phyloP scores from a whole-genome alignment of 2,797 vertebrate species.

The Sebastes dallii region DNA sequence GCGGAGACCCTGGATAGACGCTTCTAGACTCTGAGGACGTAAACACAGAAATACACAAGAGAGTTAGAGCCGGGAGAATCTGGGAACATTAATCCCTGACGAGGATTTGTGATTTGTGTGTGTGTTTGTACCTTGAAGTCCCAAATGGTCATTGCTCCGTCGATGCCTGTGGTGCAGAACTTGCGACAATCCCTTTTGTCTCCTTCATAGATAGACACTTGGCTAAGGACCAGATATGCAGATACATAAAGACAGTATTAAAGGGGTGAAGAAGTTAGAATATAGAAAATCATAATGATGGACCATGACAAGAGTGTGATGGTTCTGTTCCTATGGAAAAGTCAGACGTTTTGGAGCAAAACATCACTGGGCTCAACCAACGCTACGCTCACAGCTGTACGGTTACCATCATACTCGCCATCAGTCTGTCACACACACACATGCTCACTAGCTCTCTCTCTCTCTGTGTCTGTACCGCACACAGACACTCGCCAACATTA shows the following conservation, averaged over 20 bases:
- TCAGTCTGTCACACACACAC: too few relatives aligned
- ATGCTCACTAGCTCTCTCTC: too few relatives aligned
- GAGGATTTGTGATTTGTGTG: not conserved
- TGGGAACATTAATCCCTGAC: not conserved
- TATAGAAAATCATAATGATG: not conserved
- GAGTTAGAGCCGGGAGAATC: not conserved
- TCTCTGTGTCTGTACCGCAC: too few relatives aligned
- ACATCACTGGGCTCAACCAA: not conserved
- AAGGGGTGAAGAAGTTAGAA: not conserved
- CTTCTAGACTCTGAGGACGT: slow-evolving; percentile 92
- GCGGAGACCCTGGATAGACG: slow-evolving; percentile 95
- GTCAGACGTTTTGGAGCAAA: not conserved
- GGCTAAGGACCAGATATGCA: slow-evolving; percentile 78
- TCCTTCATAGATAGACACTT: slow-evolving; percentile 99
- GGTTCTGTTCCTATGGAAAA: not conserved
- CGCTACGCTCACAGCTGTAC: too few relatives aligned
- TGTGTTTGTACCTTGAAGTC: slow-evolving; percentile 91
- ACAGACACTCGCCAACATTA: too few relatives aligned
- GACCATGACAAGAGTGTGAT: not conserved
- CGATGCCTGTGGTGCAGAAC: slow-evolving; percentile 99
- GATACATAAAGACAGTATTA: not conserved
- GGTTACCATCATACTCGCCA: too few relatives aligned
- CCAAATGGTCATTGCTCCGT: slow-evolving; percentile 99
- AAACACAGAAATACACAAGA: slow-evolving; percentile 37
- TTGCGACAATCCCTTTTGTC: slow-evolving; percentile 99